Evolutionary conservation across 2,797 vertebrate genomes (phyloP).

Genomic region (Chrosomus eos): DNA sequence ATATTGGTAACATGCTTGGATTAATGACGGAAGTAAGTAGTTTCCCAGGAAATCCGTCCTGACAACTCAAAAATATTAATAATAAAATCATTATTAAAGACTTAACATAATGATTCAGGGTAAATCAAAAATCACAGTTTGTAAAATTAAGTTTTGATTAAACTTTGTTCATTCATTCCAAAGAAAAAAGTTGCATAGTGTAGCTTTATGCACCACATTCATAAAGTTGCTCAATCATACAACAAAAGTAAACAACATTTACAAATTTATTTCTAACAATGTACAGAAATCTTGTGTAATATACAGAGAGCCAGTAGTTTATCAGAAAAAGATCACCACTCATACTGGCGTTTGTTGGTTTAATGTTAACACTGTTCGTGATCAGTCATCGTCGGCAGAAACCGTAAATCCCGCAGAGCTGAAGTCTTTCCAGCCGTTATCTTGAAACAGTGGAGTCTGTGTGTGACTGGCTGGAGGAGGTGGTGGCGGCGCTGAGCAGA

Average conservation of each 20-base stretch:
- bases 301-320: not conserved
- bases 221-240: not conserved
- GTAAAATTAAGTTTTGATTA: too few species aligned
- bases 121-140: too few species aligned
- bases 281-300: not conserved
- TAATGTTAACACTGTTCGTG: not conserved
- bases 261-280: not conserved
- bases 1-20: not conserved
- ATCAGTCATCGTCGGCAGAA: not conserved
- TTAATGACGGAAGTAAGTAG: not conserved
- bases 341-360: not conserved
- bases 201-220: not conserved
- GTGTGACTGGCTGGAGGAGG: slow-evolving; percentile 89
- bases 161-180: too few species aligned
- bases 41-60: not conserved
- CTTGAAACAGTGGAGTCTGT: slow-evolving; percentile 90
- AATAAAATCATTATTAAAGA: not conserved
- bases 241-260: not conserved
- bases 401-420: not conserved
- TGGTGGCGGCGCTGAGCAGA: slow-evolving; percentile 91
- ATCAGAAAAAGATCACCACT: not conserved
- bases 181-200: too few species aligned
- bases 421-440: slow-evolving; percentile 71
- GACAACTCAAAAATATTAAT: not conserved
- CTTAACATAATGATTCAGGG: too few species aligned